These are phyloP conservation scores for Penelope pileata DNA, from an alignment of 2,113 vertebrate genomes.

Conservation along the genomic window DNA sequence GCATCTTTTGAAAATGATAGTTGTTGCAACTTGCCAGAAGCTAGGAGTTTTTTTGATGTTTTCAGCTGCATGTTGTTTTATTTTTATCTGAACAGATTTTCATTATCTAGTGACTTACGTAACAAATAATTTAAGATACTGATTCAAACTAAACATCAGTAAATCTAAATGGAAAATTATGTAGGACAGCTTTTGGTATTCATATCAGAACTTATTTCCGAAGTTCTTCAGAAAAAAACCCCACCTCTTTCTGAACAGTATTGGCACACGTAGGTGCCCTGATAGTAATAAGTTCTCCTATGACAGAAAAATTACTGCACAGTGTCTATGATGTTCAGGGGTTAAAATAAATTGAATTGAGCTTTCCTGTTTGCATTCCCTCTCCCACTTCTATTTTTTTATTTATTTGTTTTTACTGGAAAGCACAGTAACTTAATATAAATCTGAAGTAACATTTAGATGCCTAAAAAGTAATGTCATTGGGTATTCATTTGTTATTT, in stretches of 20 bases:
- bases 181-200: background rate
- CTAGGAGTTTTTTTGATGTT: background rate
- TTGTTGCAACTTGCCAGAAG: background rate
- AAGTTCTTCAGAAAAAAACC: background rate
- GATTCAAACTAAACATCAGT: background rate
- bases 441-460: background rate
- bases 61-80: background rate
- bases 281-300: background rate
- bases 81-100: background rate
- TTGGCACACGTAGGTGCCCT: background rate
- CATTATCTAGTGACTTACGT: background rate
- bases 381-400: background rate
- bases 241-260: background rate
- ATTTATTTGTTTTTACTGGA: background rate
- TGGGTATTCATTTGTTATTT: background rate
- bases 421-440: background rate
- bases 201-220: background rate
- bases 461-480: background rate
- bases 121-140: background rate
- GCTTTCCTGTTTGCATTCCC: background rate
- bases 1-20: background rate
- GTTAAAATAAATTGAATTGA: background rate
- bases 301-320: background rate
- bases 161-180: background rate
- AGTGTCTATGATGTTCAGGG: fast-evolving